These are phyloP conservation scores for Triops longicaudatus DNA, from an alignment of 1,140 invertebrate species.

Conservation along the genomic window DNA sequence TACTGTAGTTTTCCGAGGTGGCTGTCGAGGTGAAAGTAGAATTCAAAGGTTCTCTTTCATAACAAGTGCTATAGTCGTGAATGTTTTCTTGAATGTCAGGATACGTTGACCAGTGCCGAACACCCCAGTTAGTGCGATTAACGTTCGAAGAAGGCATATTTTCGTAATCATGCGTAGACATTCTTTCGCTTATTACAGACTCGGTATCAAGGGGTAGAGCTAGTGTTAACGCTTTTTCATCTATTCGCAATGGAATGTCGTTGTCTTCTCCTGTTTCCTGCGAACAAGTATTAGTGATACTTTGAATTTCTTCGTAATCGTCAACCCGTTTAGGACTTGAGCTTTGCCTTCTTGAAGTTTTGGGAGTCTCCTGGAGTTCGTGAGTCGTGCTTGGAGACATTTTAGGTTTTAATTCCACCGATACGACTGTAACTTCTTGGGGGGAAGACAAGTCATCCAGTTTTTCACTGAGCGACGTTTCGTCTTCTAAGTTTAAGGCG, in stretches of 20 bases:
- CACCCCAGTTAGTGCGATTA: slow-evolving; percentile 54
- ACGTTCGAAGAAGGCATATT: slow-evolving; percentile 57
- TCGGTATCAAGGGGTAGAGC: not conserved
- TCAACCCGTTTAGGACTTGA: not conserved
- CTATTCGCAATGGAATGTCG: not conserved
- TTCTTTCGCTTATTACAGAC: slow-evolving; percentile 27
- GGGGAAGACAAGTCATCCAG: not conserved
- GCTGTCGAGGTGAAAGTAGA: not conserved
- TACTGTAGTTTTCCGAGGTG: slow-evolving; percentile 16
- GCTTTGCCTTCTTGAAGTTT: not conserved
- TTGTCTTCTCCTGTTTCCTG: not conserved
- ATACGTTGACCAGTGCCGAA: slow-evolving; percentile 52
- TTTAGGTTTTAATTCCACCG: not conserved
- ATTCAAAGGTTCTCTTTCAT: slow-evolving; percentile 39
- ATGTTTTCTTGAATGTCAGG: slow-evolving; percentile 55
- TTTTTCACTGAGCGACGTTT: not conserved
- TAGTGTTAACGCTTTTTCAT: not conserved
- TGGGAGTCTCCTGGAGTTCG: not conserved
- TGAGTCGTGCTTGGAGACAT: not conserved
- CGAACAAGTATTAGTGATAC: not conserved
- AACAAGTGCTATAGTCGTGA: slow-evolving; percentile 52
- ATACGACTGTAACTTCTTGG: not conserved
- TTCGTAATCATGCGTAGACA: slow-evolving; percentile 57
- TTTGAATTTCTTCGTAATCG: not conserved
- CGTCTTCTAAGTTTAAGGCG: not conserved